Conservation (phyloP, 1,140 invertebrate species). For the Drosophila rhopaloa region DNA sequence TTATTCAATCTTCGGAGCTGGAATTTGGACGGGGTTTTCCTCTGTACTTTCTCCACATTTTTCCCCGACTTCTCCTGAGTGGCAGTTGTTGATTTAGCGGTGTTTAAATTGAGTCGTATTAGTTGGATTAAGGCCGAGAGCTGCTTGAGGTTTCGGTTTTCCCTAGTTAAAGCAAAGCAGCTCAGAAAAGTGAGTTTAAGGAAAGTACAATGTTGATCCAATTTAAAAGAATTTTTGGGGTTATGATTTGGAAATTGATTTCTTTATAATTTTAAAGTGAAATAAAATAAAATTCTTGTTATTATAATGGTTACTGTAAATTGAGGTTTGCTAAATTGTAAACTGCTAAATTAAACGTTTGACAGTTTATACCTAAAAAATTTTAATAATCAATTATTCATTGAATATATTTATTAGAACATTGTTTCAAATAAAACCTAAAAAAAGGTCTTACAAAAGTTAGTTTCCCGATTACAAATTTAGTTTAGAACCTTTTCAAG, state of each 20-base stretch:
- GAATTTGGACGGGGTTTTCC: slow-evolving; percentile 32
- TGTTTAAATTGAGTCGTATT: slow-evolving; percentile 82
- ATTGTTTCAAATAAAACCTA: no score
- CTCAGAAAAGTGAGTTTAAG: not conserved
- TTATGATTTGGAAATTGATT: not conserved
- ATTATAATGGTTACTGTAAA: no score
- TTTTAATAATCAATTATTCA: no score
- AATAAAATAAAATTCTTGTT: no score
- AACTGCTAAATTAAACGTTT: no score
- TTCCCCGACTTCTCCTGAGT: slow-evolving; percentile 45
- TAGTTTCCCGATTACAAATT: not conserved
- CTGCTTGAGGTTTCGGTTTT: slow-evolving; percentile 51
- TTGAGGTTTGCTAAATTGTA: no score
- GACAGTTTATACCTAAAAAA: no score
- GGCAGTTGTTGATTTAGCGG: slow-evolving; percentile 84
- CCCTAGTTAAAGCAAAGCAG: slow-evolving; percentile 1
- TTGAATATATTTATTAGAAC: no score
- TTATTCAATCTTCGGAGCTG: slow-evolving; percentile 74
- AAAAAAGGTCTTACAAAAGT: no score
- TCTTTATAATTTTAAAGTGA: no score
- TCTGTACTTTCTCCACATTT: slow-evolving; percentile 9
- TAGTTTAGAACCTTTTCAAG: slow-evolving; percentile 1
- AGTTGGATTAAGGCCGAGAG: slow-evolving; percentile 70
- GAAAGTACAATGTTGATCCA: not conserved
- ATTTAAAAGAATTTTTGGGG: not conserved